Evolutionary conservation across 2,797 vertebrate genomes (phyloP), one percentile per base, ranked within the genome.

Genomic region (Gadopsis bispinosus): DNA sequence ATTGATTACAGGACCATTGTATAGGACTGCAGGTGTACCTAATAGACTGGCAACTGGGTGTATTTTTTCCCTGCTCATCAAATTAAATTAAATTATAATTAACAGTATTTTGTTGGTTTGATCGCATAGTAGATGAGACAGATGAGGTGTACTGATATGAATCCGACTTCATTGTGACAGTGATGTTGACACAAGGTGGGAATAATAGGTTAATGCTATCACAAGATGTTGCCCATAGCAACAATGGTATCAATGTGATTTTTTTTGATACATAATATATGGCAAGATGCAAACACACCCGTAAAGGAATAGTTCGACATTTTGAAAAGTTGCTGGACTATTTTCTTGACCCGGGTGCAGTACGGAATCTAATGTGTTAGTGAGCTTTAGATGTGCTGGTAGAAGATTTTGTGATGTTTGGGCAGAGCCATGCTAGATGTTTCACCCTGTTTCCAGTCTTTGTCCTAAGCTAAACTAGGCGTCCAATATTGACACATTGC

Each of bases 401-500:
- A 17, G 33, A 60, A 58, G 41, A 53, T 53, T 13, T 17, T 10
- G 19, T 35, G 7, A 29, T 22, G 5, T 67, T 9, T 53, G 9
- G 29, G 35, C 13, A 26, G 22, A 67, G 47, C 20, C 53, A 16
- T 4, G 17, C 17, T 47, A 31, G 5, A 4, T 26, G 19, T 35
- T 53, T 75, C n/a, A 14, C 16, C 35, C 26, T 13, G 26, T 20
- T 45, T 61, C 10, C 37, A 22, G 6, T 47, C 20, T 12, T 55
- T 69, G 41, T 9, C 39, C 39, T 29, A 16, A 69, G 1, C 14
- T 53, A 68, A 68, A 4, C 3, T 62, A 45, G 20, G 4, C 0
- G 0, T 43, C 22, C 47, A 37, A 73, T 72, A 39, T 77, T 37
- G 56, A 70, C 63, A 67, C 60, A 54, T 78, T 75, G 55, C 5